Evolutionary conservation across 2,888 invertebrate genomes (phyloP), one percentile per base, ranked within the genome.

Genomic region (Meiosimyza platycephala): DNA sequence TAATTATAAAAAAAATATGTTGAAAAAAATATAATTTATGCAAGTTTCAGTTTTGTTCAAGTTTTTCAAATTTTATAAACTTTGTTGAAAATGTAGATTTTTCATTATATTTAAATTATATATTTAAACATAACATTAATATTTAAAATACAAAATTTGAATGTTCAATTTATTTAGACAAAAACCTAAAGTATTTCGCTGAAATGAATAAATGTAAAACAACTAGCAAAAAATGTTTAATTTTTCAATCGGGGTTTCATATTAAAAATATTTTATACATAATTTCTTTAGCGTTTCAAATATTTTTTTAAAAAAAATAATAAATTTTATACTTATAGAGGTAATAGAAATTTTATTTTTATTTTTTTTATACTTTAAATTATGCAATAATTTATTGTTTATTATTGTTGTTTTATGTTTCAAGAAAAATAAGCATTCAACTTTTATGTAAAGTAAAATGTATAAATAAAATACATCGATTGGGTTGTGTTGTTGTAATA

Each of bases 401-500:
- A 18, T 18, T 55, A 4, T n/a, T 28, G 13, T 55, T 55, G n/a
- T 15, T 55, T n/a, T 18, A 9, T 15, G 13, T 55, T 55, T 55
- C 18, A 9, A 55, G 18, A 40, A 40, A 40, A 9, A 40, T 40
- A 40, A 40, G 9, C 40, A 40, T 40, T 9, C 40, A 40, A 6
- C 9, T 40, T 40, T 40, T 40, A 9, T 40, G 40, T 40, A 40
- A 40, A 40, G 40, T 40, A 55, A 18, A 55, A 55, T 18, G 22
- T 55, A 15, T 18, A 55, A 55, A 18, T 74, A 70, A 80, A 79
- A 78, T 80, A 83, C 84, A 85, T 85, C 84, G 85, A 85, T 83
- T 85, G 84, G 85, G 85, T 85, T 85, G 85, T 85, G 83, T 85
- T 84, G 83, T 84, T 82, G 79, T 79, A 77, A 80, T 78, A 77